Percentiles rank a stretch among this genome's conserved stretches.
Evolutionary conservation across 2,797 vertebrate genomes (phyloP).

Genomic region (Anguilla obscura): DNA sequence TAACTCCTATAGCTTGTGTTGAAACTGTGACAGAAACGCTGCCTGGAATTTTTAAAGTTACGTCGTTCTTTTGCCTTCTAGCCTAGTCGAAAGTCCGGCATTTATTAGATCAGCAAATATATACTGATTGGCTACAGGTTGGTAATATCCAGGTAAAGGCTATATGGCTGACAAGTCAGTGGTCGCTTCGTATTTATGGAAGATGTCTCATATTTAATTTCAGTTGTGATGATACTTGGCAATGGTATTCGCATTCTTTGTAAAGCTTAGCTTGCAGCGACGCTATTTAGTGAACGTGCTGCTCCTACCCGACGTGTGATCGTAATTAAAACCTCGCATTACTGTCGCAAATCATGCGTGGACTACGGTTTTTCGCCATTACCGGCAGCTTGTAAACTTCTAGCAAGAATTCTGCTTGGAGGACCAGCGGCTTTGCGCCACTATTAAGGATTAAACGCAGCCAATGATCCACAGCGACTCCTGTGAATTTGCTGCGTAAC

Average conservation of each 20-base stretch:
- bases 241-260: background rate
- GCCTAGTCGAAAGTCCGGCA: background rate
- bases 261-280: background rate
- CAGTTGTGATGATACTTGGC: background rate
- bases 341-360: background rate
- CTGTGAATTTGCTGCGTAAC: slow-evolving; percentile 22
- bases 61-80: background rate
- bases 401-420: background rate
- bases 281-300: background rate
- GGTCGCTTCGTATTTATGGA: background rate
- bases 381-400: background rate
- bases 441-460: background rate
- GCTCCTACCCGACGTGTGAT: background rate
- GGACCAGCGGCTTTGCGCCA: background rate
- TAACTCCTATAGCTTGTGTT: too few species aligned
- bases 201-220: background rate
- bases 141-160: background rate
- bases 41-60: too few species aligned
- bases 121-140: background rate
- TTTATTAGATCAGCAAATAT: background rate
- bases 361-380: background rate
- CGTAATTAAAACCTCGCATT: background rate
- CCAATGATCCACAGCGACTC: background rate
- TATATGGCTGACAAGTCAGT: background rate
- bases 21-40: too few species aligned